Base-by-base conservation (phyloP, 2,113 vertebrate genomes). In the Semicossyphus pulcher region DNA sequence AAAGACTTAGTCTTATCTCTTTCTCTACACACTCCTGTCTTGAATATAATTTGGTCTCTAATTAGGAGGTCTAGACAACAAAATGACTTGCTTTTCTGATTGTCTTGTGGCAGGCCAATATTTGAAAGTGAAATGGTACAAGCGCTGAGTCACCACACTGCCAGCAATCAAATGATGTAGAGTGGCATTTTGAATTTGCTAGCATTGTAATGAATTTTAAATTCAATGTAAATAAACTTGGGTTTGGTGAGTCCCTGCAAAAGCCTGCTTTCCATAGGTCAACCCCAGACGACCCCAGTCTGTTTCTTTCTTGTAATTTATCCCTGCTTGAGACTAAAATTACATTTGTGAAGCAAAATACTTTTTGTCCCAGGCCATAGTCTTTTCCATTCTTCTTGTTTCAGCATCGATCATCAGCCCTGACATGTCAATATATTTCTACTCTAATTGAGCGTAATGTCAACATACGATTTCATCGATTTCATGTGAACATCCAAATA, bases 381-480 rank as follows among this genome's bases (percentile, higher is more conserved):
- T 20, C 5, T 42, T 6, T 26, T 23, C 20, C 41, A 11, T 28
- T 37, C 20, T 36, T 29, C 10, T 34, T 61, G 21, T 15, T 36
- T n/a, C n/a, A n/a, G n/a, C n/a, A n/a, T n/a, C n/a, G n/a, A n/a
- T n/a, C n/a, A n/a, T n/a, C 34, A 29, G 7, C 15, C 11, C 18
- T 8, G 32, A 56, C 10, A 7, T 42, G 56, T 28, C 49, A 14
- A 52, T 52, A 59, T 3, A 4, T 15, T 1, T 29, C 41, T 3
- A 3, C 15, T 16, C 37, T 44, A 45, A 68, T 76, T 18, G 56
- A 52, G 20, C 44, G 18, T 68, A 70, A 76, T 67, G 51, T 45
- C 75, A 76, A 44, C 60, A 48, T 12, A 23, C 32, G 42, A 20
- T 29, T 65, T 25, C 26, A 54, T 78, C 4, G 20, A 62, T 63